Evolutionary conservation across 2,797 vertebrate species (phyloP), one percentile per base, ranked within the genome.

Genomic region (Amphiprion clarkii): DNA sequence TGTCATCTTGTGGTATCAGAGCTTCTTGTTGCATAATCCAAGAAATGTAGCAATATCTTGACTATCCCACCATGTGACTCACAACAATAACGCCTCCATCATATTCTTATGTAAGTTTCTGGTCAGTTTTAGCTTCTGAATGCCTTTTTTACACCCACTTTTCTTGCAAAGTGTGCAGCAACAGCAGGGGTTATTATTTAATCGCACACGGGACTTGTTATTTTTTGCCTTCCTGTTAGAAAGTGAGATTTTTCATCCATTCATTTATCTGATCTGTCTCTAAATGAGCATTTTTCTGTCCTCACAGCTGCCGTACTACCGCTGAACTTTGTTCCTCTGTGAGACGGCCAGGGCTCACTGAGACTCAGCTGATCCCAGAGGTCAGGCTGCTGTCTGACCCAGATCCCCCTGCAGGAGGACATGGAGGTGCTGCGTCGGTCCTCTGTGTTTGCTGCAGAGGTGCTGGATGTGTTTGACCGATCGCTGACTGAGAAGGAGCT

Each of bases 401-500:
- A 71, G 58, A 83, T 57, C 74, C 65, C 21, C 51, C 72, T 40
- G 63, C 29, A 66, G 84, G 69, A 84, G 84, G 83, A 84, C 65
- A 97, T 97, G 96, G 97, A 98, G 62, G 93, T 98, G 88, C 94
- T 98, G 13, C 95, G 97, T 56, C 94, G 94, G 31, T 97, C 97
- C 56, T 97, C 97, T 0, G 96, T 96, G 67, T 96, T 98, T 60
- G 96, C 97, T 31, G 95, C 97, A 6, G 97, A 98, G 83, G 95
- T 97, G 78, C 95, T 97, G 95, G 97, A 98, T 52, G 96, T 96
- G 70, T 97, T 99, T 81, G 97, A 99, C 69, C 95, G 96, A 33
- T 96, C 96, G 65, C 89, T 96, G 88, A 96, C 94, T 0, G 98
- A 99, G 79, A 98, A 97, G 81, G 97, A 99, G 87, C 95, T 99